Conservation (phyloP, 2,888 invertebrate species). For the Galerucella nymphaeae region DNA sequence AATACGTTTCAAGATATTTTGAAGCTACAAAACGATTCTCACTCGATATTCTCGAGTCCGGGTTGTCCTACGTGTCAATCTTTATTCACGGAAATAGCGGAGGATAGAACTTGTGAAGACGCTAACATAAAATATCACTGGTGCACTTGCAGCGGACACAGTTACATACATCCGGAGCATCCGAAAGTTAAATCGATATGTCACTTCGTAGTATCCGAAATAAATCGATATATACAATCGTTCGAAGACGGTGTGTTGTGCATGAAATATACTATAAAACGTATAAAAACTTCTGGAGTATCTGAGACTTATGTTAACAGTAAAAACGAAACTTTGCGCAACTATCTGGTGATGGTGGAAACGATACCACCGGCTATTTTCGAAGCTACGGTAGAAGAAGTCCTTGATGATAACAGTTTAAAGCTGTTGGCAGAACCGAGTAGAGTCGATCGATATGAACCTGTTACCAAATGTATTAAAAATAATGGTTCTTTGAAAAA, state of each 20-base stretch:
- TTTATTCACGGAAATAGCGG: conserved; percentile 70
- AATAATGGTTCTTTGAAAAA: conserved; percentile 66
- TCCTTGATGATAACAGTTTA: conserved; percentile 52
- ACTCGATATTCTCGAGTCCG: conserved; percentile 59
- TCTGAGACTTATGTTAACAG: conserved; percentile 47
- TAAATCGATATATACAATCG: conserved; percentile 59
- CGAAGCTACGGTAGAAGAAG: conserved; percentile 74
- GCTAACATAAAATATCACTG: conserved; percentile 77
- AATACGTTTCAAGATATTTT: conserved; percentile 77
- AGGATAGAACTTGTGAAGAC: conserved; percentile 75
- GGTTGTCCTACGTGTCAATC: conserved; percentile 75
- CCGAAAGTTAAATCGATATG: conserved; percentile 68
- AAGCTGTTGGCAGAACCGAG: conserved; percentile 72
- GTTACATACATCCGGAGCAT: conserved; percentile 65
- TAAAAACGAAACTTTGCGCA: conserved; percentile 56
- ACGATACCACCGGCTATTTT: conserved; percentile 75
- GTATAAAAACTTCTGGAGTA: conserved; percentile 51
- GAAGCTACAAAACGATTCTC: conserved; percentile 64
- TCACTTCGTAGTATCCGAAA: conserved; percentile 53
- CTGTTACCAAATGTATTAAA: conserved; percentile 67
- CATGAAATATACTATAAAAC: conserved; percentile 52
- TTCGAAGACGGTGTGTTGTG: conserved; percentile 62
- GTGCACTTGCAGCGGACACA: conserved; percentile 78
- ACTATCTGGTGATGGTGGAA: conserved; percentile 74
- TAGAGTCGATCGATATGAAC: conserved; percentile 68